Base-by-base conservation (phyloP, 2,113 vertebrate genomes). In the Chionomys nivalis region DNA sequence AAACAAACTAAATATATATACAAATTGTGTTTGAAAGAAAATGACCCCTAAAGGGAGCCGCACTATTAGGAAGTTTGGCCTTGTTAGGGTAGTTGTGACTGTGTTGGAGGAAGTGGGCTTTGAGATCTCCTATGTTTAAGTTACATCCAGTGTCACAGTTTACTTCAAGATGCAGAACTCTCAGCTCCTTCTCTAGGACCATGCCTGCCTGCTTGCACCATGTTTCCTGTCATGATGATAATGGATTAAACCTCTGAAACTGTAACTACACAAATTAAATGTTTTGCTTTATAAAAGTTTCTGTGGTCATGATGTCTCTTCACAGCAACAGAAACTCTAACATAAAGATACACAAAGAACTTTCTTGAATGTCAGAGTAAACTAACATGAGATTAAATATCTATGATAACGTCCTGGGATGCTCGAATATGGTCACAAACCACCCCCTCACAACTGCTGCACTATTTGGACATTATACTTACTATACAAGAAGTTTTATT, bases 381-480 rank as follows among this genome's bases (percentile, higher is more conserved):
- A 95, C 83, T 36, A 89, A 24, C 68, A 83, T 47, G 21, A 12
- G 13, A 75, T 68, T 83, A 85, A 78, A 90, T 79, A 78, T n/a
- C n/a, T 21, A 92, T 28, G 26, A 89, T 28, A 91, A 89, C 73
- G 28, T 11, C 73, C 4, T 58, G 92, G 2, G 42, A 21, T 95
- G 0, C 33, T 77, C 58, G 93, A 47, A 94, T 6, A 61, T 76
- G 87, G 91, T 83, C 77, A 95, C 39, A 39, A 13, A 65, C 14
- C 3, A 55, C 13, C 92, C 28, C 26, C n/a, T 42, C 65, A n/a
- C 1, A 93, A 95, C 11, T 68, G 95, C 63, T 36, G 36, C 36
- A 95, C 79, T 76, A 92, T 76, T 86, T 94, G 10, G 33, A 42
- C 1, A 61, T 17, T 24, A 70, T 78, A 90, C 88, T 89, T 95